Evolutionary conservation across 2,113 vertebrate genomes (phyloP).

Genomic region (Peromyscus leucopus): DNA sequence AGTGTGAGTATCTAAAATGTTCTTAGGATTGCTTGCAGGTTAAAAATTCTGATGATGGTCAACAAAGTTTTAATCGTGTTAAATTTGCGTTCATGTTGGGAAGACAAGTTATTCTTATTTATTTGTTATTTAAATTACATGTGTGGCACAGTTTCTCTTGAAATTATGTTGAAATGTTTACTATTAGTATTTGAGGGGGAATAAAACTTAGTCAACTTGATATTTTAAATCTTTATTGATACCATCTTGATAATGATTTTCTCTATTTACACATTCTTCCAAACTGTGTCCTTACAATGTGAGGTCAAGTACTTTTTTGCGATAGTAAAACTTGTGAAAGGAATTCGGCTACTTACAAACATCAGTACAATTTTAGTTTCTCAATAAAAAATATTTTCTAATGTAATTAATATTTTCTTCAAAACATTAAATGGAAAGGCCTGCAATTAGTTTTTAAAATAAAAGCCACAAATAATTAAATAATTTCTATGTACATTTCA

Average conservation of each 20-base stretch:
- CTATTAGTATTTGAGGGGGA: constrained; percentile 39
- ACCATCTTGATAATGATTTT: constrained; percentile 46
- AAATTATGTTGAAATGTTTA: constrained; percentile 46
- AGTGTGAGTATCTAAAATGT: neutral
- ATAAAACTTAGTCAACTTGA: constrained; percentile 66
- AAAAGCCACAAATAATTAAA: constrained; percentile 66
- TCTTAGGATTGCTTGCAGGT: neutral
- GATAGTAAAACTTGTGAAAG: constrained; percentile 59
- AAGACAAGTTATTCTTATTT: constrained; percentile 19
- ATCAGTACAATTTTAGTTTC: constrained; percentile 58
- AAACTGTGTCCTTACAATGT: constrained; percentile 51
- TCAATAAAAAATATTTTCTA: constrained; percentile 65
- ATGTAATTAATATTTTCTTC: constrained; percentile 58
- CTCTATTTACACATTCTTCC: constrained; percentile 61
- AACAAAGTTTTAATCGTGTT: neutral
- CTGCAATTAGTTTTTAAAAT: constrained; percentile 65
- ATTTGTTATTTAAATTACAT: constrained; percentile 28
- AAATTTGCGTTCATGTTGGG: constrained; percentile 28
- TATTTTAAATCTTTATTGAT: constrained; percentile 80
- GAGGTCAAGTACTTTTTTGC: constrained; percentile 54
- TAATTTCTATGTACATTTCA: constrained; percentile 59
- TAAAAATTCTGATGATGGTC: constrained; percentile 16
- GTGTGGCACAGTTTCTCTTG: constrained; percentile 15
- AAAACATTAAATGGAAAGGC: constrained; percentile 68
- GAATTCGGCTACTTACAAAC: constrained; percentile 56